Conservation (phyloP, 2,797 vertebrate species). For the Pangasius djambal region DNA sequence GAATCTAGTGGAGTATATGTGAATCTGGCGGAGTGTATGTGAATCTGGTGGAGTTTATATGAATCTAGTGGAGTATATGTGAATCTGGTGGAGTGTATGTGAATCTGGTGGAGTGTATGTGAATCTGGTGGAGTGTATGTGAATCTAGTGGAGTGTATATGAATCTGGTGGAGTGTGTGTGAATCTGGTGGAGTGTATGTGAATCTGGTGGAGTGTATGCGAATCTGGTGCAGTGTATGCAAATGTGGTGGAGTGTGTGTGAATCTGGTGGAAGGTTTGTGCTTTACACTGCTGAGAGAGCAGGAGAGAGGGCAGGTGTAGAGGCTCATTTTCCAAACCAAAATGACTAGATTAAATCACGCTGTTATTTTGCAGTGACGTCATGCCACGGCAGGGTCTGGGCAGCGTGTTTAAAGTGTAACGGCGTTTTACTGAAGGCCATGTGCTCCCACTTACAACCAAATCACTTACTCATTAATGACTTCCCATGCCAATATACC, state of each 20-base stretch:
- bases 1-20: not conserved
- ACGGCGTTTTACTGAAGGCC: constrained; percentile 56
- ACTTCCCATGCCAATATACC: constrained; percentile 63
- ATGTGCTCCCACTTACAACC: constrained; percentile 70
- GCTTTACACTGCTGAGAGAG: not conserved
- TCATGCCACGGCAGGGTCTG: constrained; percentile 46
- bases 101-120: not conserved
- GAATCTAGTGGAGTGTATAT: not conserved
- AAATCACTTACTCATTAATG: constrained; percentile 74
- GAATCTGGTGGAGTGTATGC: not conserved
- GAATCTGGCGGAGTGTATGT: not conserved
- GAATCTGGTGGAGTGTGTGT: not conserved
- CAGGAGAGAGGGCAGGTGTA: constrained; percentile 39
- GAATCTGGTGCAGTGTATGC: not conserved
- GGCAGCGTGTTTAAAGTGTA: constrained; percentile 36
- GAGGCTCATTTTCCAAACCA: constrained; percentile 28
- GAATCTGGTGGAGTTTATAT: not conserved
- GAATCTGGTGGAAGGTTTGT: not conserved
- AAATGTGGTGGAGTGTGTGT: not conserved
- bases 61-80: too few species aligned
- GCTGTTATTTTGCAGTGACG: constrained; percentile 47
- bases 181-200: not conserved
- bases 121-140: not conserved
- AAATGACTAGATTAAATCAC: constrained; percentile 43
- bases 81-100: too few species aligned